These are phyloP conservation scores for Limnephilus lunatus DNA, from an alignment of 2,888 invertebrate species.

Conservation along the genomic window DNA sequence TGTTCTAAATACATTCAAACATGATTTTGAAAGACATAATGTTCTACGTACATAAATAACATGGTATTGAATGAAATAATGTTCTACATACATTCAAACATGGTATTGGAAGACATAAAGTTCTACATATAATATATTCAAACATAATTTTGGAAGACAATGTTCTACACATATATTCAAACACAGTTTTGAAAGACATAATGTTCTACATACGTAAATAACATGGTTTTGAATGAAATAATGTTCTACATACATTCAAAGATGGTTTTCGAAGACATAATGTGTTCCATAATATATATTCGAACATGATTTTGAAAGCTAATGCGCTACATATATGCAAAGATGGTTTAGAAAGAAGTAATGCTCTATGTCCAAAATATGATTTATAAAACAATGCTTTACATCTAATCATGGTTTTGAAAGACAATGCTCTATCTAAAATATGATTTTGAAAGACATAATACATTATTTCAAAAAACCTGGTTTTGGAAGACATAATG, in stretches of 20 bases:
- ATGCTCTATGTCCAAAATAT: neutral
- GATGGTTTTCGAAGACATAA: neutral
- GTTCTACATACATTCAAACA: neutral
- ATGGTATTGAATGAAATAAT: too few relatives aligned
- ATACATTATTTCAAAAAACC: neutral
- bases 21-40: neutral
- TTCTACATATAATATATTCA: too few relatives aligned
- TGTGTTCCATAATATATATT: neutral
- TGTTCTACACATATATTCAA: neutral
- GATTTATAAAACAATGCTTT: neutral
- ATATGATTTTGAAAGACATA: neutral
- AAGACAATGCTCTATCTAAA: neutral
- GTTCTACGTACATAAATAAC: too few relatives aligned
- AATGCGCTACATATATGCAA: neutral
- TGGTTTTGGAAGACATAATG: neutral
- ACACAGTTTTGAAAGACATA: neutral
- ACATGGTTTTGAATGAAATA: neutral
- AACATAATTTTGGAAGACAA: neutral
- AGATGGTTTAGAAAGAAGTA: neutral
- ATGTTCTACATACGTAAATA: neutral
- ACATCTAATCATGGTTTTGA: too few relatives aligned
- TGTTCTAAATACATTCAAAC: neutral
- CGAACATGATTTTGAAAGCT: neutral
- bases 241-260: neutral
- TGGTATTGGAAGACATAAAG: neutral